Base-by-base conservation (phyloP, 2,113 vertebrate species). In the Ovibos moschatus region DNA sequence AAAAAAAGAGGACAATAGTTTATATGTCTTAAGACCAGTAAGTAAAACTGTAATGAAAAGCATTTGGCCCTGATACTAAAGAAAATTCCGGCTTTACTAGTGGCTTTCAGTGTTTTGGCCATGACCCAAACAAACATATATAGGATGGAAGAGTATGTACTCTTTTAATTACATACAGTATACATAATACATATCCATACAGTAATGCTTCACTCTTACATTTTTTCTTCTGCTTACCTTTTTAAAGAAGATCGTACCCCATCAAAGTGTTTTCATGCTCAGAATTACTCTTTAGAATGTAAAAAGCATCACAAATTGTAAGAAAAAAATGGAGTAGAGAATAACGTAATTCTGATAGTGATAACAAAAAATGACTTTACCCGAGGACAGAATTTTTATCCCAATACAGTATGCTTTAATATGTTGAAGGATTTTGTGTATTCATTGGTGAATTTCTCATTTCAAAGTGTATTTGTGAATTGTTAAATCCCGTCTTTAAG, bases 281-380 rank as follows among this genome's bases (percentile, higher is more conserved):
- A 45, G 10, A 92, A 89, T 92, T 94, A 84, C 28, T 55, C 53
- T 91, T 7, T 79, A 36, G 21, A 57, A 51, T 84, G 19, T 43
- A 45, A 92, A 97, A 88, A 84, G 2, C n/a, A n/a, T n/a, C 50
- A 87, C 23, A 97, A 78, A 64, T 83, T 94, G 83, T 51, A 82
- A 94, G 16, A 58, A 58, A 88, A 91, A 21, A 50, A 12, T 25
- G 64, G 19, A 86, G 10, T 50, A 71, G 53, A 90, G 16, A 60
- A 74, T 60, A 67, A 50, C 67, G 28, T 93, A 87, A 93, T 55
- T 47, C 11, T 91, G n/a, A 33, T 90, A 95, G 43, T 90, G 28
- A 36, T 86, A 36, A 71, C 9, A 33, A 40, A 50, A 84, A 89
- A 60, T 74, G 13, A 40, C 27, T 33, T 30, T 40, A 67, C 74